Evolutionary conservation across 2,113 vertebrate species (phyloP), one percentile per base, ranked within the genome.

Genomic region (Ivindomyrus marchei): DNA sequence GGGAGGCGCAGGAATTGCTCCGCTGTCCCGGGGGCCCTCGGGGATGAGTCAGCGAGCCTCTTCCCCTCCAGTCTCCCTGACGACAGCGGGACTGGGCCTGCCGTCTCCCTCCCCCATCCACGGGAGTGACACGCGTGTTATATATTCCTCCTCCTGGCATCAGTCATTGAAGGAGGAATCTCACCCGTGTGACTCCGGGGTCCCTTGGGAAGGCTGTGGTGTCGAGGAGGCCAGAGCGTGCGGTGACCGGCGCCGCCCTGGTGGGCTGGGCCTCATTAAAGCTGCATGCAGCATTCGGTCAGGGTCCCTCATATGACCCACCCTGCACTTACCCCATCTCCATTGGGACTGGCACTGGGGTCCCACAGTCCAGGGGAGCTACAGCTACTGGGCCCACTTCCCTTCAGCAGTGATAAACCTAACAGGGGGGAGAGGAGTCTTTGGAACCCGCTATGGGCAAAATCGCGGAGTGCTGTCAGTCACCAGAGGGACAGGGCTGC

Each of bases 211-310:
- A 15, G 52, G 39, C 21, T 36, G 39, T 21, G 39, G 83, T 39
- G 56, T 36, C 7, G 24, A 89, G 52, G 46, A 49, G 31, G 86
- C 4, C 42, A 0, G 85, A 66, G 27, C 0, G 24, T 31, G 80
- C 0, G 6, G 56, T 7, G 50, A 45, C 52, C 21, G 15, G 52
- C 24, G n/a, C n/a, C 21, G 36, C 31, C 39, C 39, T 3, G 6
- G 19, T 49, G 49, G 17, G n/a, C 39, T 1, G n/a, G 19, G 27
- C 58, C 31, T 90, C 17, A 87, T 90, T 90, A 90, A 87, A 90
- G 31, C 85, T 90, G 83, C 89, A 52, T 50, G 56, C 83, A n/a
- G n/a, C 47, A 24, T 24, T 42, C 19, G 17, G 17, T 53, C 11
- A 3, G 45, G n/a, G 42, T 19, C 49, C n/a, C 45, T 62, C 19